These are phyloP conservation scores for Microcebus tavaratra DNA, from an alignment of 2,113 vertebrate genomes.

Conservation along the genomic window DNA sequence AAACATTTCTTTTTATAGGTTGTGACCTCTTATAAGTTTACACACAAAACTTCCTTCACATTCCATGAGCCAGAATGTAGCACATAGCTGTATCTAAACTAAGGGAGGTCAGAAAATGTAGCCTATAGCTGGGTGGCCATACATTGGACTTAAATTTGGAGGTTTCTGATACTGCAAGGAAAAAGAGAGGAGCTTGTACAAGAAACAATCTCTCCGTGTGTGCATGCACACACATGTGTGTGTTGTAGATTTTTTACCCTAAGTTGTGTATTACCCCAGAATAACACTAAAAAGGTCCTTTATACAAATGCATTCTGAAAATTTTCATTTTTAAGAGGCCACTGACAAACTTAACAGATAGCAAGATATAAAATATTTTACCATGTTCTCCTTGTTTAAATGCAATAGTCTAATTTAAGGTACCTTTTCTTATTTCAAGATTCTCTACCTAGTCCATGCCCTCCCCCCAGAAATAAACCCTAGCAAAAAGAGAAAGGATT, in stretches of 20 bases:
- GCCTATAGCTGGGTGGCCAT: neutral
- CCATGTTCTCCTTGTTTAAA: neutral
- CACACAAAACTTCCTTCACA: neutral
- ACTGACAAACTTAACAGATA: neutral
- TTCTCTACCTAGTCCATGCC: neutral
- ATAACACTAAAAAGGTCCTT: neutral
- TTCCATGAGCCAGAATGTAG: neutral
- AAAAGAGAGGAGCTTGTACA: neutral
- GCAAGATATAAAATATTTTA: neutral
- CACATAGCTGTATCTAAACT: neutral
- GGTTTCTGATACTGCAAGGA: neutral
- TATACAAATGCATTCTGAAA: neutral
- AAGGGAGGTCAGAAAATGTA: neutral
- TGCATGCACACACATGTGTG: neutral
- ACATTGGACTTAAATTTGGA: neutral
- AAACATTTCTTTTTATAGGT: neutral
- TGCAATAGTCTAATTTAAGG: neutral
- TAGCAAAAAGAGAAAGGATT: neutral
- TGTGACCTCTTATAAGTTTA: neutral
- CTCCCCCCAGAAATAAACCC: neutral
- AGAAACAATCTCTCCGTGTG: neutral
- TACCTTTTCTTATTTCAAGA: neutral
- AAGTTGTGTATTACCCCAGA: neutral
- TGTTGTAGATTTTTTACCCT: neutral
- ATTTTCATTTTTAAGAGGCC: neutral